Evolutionary conservation across 2,113 vertebrate genomes (phyloP).

Genomic region (Scomber colias): DNA sequence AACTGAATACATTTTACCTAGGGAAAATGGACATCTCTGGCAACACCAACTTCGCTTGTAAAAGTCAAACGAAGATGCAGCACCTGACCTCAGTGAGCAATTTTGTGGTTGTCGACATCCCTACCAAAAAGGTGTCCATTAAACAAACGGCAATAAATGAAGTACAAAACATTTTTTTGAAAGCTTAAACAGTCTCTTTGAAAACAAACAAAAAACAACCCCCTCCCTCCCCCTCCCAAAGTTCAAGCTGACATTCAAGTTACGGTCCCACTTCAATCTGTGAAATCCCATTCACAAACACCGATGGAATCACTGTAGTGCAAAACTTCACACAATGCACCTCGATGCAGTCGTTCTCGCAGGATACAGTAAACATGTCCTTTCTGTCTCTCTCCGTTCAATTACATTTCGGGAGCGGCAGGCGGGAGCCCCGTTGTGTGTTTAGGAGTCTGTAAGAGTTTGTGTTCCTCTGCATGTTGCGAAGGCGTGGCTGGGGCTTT

Average conservation of each 20-base stretch:
- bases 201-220: slow-evolving; percentile 38
- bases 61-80: slow-evolving; percentile 66
- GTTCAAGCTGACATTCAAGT: slow-evolving; percentile 82
- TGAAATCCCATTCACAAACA: slow-evolving; percentile 78
- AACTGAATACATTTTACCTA: slow-evolving; percentile 37
- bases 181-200: slow-evolving; percentile 70
- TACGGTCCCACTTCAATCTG: slow-evolving; percentile 80
- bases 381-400: slow-evolving; percentile 24
- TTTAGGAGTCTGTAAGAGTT: slow-evolving; percentile 82
- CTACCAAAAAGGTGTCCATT: slow-evolving; percentile 51
- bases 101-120: slow-evolving; percentile 56
- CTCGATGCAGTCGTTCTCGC: slow-evolving; percentile 75
- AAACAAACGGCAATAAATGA: slow-evolving; percentile 71
- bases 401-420: slow-evolving; percentile 81
- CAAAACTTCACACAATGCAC: slow-evolving; percentile 77
- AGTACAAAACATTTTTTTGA: slow-evolving; percentile 60
- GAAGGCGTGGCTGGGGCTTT: slow-evolving; percentile 84
- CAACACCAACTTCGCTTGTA: slow-evolving; percentile 45
- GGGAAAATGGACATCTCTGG: slow-evolving; percentile 52
- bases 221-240: no score
- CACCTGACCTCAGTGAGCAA: slow-evolving; percentile 67
- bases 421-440: slow-evolving; percentile 73
- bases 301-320: slow-evolving; percentile 81
- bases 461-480: slow-evolving; percentile 87
- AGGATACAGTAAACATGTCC: slow-evolving; percentile 76